Base-by-base conservation (phyloP, 2,113 vertebrate genomes). In the Oxyura jamaicensis region DNA sequence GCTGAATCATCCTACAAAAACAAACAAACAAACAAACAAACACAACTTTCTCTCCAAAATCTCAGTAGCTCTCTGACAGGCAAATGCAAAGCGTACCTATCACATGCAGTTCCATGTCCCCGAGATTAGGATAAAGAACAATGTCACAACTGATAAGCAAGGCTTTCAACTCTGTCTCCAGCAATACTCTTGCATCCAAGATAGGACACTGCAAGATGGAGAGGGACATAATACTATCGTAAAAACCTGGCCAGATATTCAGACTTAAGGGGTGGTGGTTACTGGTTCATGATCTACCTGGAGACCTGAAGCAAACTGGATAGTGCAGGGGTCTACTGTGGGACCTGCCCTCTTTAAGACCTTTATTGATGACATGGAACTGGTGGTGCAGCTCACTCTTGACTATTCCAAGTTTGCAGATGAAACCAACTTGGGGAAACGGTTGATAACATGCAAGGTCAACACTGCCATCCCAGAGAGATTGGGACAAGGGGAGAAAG, bases 101-200 rank as follows among this genome's bases (percentile, higher is more conserved):
- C 28, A 39, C 0, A 0, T 13, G 29, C 6, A 52, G 22, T 46
- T 88, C 36, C n/a, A 31, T 56, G 22, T 33, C 46, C 18, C 8
- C 14, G 31, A 31, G 26, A 28, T 7, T n/a, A 35, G 25, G 29
- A 14, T 42, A 48, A 0, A 22, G 20, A 55, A 2, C 2, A 25
- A 29, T n/a, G 15, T 44, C 22, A 50, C 26, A 17, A 13, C 53
- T 63, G 19, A 52, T 31, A 50, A 15, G 8, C 11, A 56, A 67
- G 44, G 18, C 33, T 52, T 44, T 52, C 33, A 58, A 3, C n/a
- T 66, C 36, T 22, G 42, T 59, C 29, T 65, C n/a, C 73, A 35
- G 17, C 65, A 48, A n/a, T 50, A 28, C 26, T 78, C 29, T 36
- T 90, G 48, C 13, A 36, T 13, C 36, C 25, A 8, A 41, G 36